Evolutionary conservation across 2,888 invertebrate genomes (phyloP), one percentile per base, ranked within the genome.

Genomic region (Hyposoter dolosus): DNA sequence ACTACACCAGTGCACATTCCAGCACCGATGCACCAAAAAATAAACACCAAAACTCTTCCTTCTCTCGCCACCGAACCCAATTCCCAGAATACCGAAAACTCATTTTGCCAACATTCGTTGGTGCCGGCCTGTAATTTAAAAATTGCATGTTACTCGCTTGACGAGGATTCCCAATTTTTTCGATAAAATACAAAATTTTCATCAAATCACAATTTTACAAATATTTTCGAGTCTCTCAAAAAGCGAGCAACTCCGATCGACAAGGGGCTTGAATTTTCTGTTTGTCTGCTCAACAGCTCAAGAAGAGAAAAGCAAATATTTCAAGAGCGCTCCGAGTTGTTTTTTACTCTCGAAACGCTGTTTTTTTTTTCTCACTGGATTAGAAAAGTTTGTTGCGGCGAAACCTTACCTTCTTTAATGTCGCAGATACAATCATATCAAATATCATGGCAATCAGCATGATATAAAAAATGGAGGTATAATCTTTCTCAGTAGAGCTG

Each of bases 1-100:
- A 98, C 95, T 0, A 98, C 94, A 0, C 97, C 98, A 0, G 98
- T 98, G 90, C 98, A 97, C 88, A 98, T 95, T 0, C 99, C 99
- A 32, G 98, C 96, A 1, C 96, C 95, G 84, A 98, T 95, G 82
- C 98, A 97, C 96, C 98, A 98, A 23, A 97, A 85, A 82, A 97
- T 95, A 92, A 98, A 98, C 1, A 97, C 94, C 9, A 97, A 92
- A 23, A 98, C 91, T 81, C 92, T 90, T 66, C 92, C 90, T 76
- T 93, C 93, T 87, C 88, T 90, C 81, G 87, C 88, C 9, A 94
- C 88, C 17, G 87, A 87, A 82, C 90, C 83, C 43, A 94, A 50
- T 83, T 94, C 94, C 89, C 90, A 90, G 0, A 93, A 79, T 53
- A 93, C 90, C 6, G 93, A 93, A 17, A 92, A 92, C 71, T 92